Conservation (phyloP, 1,140 invertebrate genomes). For the Drosophila biarmipes region DNA sequence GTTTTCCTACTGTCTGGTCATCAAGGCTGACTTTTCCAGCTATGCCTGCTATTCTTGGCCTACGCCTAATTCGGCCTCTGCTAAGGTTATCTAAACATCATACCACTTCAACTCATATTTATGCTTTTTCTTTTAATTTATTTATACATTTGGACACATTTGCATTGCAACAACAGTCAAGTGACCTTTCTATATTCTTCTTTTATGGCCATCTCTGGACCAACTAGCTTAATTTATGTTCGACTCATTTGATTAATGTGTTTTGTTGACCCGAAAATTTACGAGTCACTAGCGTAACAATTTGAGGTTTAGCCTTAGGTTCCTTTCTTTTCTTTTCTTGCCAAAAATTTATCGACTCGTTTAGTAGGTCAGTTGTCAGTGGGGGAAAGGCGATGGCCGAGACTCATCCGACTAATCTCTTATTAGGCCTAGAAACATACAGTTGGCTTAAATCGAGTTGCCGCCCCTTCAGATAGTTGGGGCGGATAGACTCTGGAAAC, state of each 20-base stretch:
- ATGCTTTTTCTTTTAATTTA: slow-evolving; percentile 50
- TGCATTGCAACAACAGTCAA: slow-evolving; percentile 39
- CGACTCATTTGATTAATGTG: slow-evolving; percentile 69
- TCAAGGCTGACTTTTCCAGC: slow-evolving; percentile 17
- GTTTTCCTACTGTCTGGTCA: slow-evolving; percentile 54
- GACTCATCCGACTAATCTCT: slow-evolving; percentile 30
- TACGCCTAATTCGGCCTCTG: slow-evolving; percentile 49
- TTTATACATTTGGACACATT: slow-evolving; percentile 44
- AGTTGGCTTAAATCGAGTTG: slow-evolving; percentile 7
- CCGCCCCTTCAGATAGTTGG: not conserved
- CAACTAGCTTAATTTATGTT: slow-evolving; percentile 64
- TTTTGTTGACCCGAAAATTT: slow-evolving; percentile 38
- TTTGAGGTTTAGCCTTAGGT: slow-evolving; percentile 27
- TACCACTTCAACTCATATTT: slow-evolving; percentile 43
- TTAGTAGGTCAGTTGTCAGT: slow-evolving; percentile 52
- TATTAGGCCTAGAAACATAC: slow-evolving; percentile 10
- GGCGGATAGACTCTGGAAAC: not conserved
- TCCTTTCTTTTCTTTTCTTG: slow-evolving; percentile 12
- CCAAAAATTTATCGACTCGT: slow-evolving; percentile 56
- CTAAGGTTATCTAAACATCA: slow-evolving; percentile 39
- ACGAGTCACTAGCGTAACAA: slow-evolving; percentile 55
- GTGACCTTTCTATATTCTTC: slow-evolving; percentile 39
- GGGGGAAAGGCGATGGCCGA: slow-evolving; percentile 3
- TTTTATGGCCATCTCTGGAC: slow-evolving; percentile 38
- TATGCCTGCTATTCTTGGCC: slow-evolving; percentile 39